These are phyloP conservation scores for Aphaenogaster rudis DNA, from an alignment of 1,140 invertebrate genomes.

Conservation along the genomic window DNA sequence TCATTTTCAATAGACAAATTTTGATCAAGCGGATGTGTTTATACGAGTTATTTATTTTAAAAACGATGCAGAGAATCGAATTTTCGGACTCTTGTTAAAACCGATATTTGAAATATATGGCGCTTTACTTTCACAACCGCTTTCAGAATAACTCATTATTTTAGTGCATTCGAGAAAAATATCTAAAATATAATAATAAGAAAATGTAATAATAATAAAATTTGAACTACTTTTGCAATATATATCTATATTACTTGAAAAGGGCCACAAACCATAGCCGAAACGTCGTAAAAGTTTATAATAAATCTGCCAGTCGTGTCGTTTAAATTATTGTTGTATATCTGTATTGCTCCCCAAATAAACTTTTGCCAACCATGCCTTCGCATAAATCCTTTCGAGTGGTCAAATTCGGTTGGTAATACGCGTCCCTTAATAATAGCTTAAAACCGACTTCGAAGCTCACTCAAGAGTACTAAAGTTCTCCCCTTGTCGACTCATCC, in stretches of 20 bases:
- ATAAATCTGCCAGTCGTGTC: too few species aligned
- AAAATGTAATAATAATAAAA: too few species aligned
- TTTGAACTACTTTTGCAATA: neutral
- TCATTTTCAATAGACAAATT: constrained; percentile 24
- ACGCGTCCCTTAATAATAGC: constrained; percentile 72
- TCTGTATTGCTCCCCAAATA: neutral
- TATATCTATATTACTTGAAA: neutral
- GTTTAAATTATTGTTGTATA: too few species aligned
- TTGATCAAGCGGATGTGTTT: neutral
- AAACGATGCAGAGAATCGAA: neutral
- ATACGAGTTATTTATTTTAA: constrained; percentile 47
- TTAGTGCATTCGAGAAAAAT: constrained; percentile 9
- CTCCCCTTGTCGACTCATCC: constrained; percentile 58
- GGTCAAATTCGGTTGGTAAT: constrained; percentile 63
- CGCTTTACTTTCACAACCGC: neutral
- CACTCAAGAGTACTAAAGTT: constrained; percentile 71
- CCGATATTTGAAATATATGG: constrained; percentile 22
- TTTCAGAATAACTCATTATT: constrained; percentile 28
- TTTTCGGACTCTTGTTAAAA: constrained; percentile 30
- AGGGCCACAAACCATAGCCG: too few species aligned
- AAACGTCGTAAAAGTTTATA: too few species aligned
- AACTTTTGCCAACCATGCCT: neutral
- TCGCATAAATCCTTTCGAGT: constrained; percentile 45
- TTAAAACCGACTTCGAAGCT: constrained; percentile 68
- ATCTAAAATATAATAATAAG: neutral